Conservation (phyloP, 64 coral and sea anemone genomes). For the Montipora sp. region DNA sequence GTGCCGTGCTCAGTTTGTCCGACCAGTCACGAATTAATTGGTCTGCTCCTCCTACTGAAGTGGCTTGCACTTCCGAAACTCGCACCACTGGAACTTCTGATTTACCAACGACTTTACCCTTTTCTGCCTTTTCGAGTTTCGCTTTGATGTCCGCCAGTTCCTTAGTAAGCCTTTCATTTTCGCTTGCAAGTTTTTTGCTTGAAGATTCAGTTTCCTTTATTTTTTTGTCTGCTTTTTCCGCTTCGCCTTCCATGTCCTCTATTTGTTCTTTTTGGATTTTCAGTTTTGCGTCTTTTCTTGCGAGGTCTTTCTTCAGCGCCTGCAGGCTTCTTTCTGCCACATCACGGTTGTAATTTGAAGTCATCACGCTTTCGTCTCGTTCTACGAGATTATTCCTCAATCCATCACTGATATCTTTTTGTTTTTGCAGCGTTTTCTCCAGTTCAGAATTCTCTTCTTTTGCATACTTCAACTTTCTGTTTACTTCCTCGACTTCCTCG, state of each 20-base stretch:
- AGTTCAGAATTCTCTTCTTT: slow-evolving; percentile 74
- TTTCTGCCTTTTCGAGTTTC: slow-evolving; percentile 57
- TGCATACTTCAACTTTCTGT: slow-evolving; percentile 55
- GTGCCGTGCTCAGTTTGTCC: slow-evolving; percentile 84
- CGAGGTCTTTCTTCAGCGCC: slow-evolving; percentile 79
- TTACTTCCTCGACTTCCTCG: slow-evolving; percentile 72
- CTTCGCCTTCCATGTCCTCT: slow-evolving; percentile 71
- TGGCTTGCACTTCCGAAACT: slow-evolving; percentile 12
- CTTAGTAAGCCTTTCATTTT: slow-evolving; percentile 83
- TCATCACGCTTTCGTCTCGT: slow-evolving; percentile 71
- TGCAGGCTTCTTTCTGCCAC: slow-evolving; percentile 69
- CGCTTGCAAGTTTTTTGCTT: slow-evolving; percentile 56
- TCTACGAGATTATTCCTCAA: slow-evolving; percentile 70
- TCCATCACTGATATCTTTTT: slow-evolving; percentile 78
- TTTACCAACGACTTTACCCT: slow-evolving; percentile 2
- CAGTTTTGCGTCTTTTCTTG: slow-evolving; percentile 61
- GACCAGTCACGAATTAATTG: slow-evolving; percentile 69
- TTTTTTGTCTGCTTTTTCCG: slow-evolving; percentile 65
- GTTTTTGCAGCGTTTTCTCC: slow-evolving; percentile 80
- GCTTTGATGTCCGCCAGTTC: slow-evolving; percentile 67
- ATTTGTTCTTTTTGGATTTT: slow-evolving; percentile 79
- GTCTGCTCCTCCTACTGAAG: slow-evolving; percentile 46
- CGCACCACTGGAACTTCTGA: slow-evolving; percentile 44
- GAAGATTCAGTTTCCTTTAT: slow-evolving; percentile 72
- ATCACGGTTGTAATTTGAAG: slow-evolving; percentile 71